Evolutionary conservation across 2,113 vertebrate species (phyloP), one percentile per base, ranked within the genome.

Genomic region (Gallinago jamesoni): DNA sequence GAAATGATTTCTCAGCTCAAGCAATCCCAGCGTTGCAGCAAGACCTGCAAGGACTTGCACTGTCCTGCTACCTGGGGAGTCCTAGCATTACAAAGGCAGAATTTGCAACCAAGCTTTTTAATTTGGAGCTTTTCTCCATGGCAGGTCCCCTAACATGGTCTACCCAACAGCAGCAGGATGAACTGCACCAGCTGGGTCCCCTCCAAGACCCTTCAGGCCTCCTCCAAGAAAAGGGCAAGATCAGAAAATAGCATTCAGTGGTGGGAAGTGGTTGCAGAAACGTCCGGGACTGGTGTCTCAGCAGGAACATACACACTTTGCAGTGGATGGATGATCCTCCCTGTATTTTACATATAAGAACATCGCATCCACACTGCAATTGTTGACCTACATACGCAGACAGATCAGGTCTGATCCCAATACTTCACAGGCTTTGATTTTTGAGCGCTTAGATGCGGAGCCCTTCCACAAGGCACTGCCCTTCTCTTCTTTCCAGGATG

Each of bases 301-400:
- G 89, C 80, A 87, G 24, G 64, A 87, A 64, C 63, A 30, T 0
- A 4, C 0, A 19, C 39, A 74, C 52, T 74, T 69, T 33, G 73
- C 50, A 66, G 45, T 45, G 56, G 68, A 64, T 1, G 0, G 56
- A 70, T 39, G 80, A 75, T 78, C 80, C 60, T 52, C 35, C 41
- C 77, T 43, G 20, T 25, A 13, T 91, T 94, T 94, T 56, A 41
- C 89, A 84, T 2, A 39, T 6, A 56, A 45, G 84, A 89, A 82
- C 77, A 68, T 87, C 89, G 22, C 60, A 87, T 27, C 73, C 86
- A 70, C 18, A 1, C 80, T 89, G 91, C 86, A 64, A 28, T 3
- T n/a, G 68, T 17, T 94, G 93, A 97, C 96, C 95, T 94, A 95
- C 76, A 96, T 89, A 94, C 1, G 16, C 73, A 67, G 52, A 30